These are phyloP conservation scores for Panzeria rudis DNA, from an alignment of 2,888 invertebrate species.

Conservation along the genomic window DNA sequence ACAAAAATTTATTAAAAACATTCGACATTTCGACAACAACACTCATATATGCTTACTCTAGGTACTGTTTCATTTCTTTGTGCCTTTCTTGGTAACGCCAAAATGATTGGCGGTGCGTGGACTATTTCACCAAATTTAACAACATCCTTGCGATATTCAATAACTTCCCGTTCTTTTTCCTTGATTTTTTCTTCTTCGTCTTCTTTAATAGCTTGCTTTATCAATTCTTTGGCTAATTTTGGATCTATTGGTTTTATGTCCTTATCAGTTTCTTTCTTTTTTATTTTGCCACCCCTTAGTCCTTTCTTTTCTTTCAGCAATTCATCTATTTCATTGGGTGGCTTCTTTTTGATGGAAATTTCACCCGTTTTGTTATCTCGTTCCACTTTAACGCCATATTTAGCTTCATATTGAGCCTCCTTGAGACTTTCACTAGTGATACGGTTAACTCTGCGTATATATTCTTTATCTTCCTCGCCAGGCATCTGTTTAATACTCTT, in stretches of 20 bases:
- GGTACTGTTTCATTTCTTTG: slow-evolving; percentile 82
- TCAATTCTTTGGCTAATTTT: slow-evolving; percentile 78
- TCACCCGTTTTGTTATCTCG: slow-evolving; percentile 85
- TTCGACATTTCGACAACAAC: neutral
- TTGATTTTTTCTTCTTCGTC: slow-evolving; percentile 78
- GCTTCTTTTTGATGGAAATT: slow-evolving; percentile 83
- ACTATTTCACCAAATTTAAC: slow-evolving; percentile 90
- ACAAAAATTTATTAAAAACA: neutral
- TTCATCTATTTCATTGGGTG: slow-evolving; percentile 85
- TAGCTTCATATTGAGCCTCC: slow-evolving; percentile 87
- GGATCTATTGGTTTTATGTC: slow-evolving; percentile 76
- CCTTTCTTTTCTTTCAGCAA: slow-evolving; percentile 82
- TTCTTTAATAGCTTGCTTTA: slow-evolving; percentile 81
- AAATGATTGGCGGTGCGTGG: slow-evolving; percentile 89
- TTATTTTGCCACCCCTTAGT: slow-evolving; percentile 80
- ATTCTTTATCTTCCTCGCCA: slow-evolving; percentile 87
- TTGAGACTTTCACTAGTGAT: slow-evolving; percentile 87
- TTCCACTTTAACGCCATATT: slow-evolving; percentile 86
- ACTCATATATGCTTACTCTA: slow-evolving; percentile 79
- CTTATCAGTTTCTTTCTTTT: slow-evolving; percentile 76
- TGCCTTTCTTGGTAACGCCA: slow-evolving; percentile 84
- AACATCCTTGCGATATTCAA: slow-evolving; percentile 86
- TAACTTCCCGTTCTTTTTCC: slow-evolving; percentile 76
- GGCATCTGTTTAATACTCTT: slow-evolving; percentile 85
- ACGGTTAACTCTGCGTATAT: slow-evolving; percentile 87